Evolutionary conservation across 2,797 vertebrate genomes (phyloP), one percentile per base, ranked within the genome.

Genomic region (Hypotaenidia okinawae): DNA sequence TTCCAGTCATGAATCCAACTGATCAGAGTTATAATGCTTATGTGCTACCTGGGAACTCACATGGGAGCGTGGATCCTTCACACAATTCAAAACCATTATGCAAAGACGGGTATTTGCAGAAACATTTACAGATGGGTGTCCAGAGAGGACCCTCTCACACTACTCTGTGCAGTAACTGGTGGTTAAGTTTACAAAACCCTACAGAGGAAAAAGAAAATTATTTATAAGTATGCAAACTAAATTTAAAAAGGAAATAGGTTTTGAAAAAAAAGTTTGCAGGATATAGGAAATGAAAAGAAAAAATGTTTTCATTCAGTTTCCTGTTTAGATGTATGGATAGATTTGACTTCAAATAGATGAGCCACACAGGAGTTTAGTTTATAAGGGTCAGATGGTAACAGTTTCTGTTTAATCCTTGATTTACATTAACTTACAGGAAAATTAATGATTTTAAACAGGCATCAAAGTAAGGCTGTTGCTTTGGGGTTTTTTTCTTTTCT

Each of bases 381-480:
- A 83, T 63, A 96, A 96, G 89, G 87, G 92, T 94, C 67, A 82
- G 72, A 94, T 90, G 82, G 84, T 76, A 95, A 93, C 59, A 87
- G 92, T 95, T 97, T 97, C 90, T 95, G 92, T 92, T 95, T 97
- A 97, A 95, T 96, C 89, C 75, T 91, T 78, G 87, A 96, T 97
- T 97, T 97, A 95, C 93, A 96, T 94, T 93, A 97, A 94, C 83
- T 94, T 91, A 92, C 89, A 97, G 83, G 84, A 95, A 97, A 97
- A 97, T 94, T 96, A 96, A 96, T 97, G 91, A 95, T 92, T 95
- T 94, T 87, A 96, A 96, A 85, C 87, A 92, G 59, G 72, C 80
- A 97, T 96, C 94, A 97, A 96, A 97, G 93, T 22, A 63, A 89
- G 55, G 76, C 61, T 87, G 72, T 45, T 45, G 43, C 17, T 47